Percentiles rank a stretch among this genome's conserved stretches.
phyloP scores from a whole-genome alignment of 1,140 invertebrate genomes.

The Aphis craccivora region DNA sequence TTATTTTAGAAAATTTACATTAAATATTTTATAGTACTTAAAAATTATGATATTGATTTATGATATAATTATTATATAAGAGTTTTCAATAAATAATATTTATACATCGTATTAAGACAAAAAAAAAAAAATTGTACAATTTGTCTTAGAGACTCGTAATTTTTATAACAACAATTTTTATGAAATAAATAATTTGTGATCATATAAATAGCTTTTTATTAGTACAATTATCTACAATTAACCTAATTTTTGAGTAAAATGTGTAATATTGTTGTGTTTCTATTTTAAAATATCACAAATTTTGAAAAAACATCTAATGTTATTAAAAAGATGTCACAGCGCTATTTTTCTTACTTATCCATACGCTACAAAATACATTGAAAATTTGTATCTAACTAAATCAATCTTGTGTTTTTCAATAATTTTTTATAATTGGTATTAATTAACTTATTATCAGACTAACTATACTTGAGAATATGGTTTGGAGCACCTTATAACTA shows the following conservation, averaged over 20 bases:
- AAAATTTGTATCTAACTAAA: not conserved
- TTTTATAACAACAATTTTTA: not conserved
- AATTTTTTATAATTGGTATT: too few relatives aligned
- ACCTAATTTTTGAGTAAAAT: not conserved
- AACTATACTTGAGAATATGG: not conserved
- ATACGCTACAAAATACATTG: not conserved
- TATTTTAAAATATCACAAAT: not conserved
- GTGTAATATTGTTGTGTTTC: not conserved
- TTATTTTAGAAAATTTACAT: slow-evolving; percentile 11
- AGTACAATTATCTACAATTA: not conserved
- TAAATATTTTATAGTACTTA: slow-evolving; percentile 11
- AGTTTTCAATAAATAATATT: slow-evolving; percentile 21
- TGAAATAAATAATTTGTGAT: slow-evolving; percentile 21
- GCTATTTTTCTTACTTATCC: not conserved
- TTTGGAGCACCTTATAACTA: not conserved
- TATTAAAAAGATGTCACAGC: not conserved
- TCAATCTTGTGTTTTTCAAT: not conserved
- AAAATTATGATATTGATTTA: not conserved
- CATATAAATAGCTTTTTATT: not conserved
- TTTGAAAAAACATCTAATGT: not conserved
- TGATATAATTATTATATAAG: not conserved
- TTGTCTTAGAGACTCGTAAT: not conserved
- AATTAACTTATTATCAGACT: not conserved
- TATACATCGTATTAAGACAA: not conserved
- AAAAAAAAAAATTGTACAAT: slow-evolving; percentile 10